Percentiles rank a stretch among this genome's conserved stretches.
These are phyloP conservation scores for Pteronura brasiliensis DNA, from an alignment of 2,113 vertebrate genomes.

Conservation along the genomic window DNA sequence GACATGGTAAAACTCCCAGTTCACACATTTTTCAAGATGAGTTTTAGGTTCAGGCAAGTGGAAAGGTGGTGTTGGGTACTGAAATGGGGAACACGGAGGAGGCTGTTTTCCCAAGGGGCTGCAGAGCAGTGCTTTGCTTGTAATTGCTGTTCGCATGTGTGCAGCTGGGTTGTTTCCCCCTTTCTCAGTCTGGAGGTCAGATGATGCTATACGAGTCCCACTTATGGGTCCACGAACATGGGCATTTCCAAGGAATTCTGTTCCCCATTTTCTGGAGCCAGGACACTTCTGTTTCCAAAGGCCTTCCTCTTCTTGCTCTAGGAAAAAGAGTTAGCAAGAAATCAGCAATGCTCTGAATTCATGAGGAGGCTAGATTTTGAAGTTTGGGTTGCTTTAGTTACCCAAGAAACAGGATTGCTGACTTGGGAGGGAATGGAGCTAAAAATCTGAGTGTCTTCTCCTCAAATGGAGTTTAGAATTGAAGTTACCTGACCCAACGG, in stretches of 20 bases:
- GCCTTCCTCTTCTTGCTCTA: neutral
- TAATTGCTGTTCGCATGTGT: neutral
- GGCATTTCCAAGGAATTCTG: neutral
- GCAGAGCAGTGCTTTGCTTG: neutral
- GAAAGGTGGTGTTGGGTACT: neutral
- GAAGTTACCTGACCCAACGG: neutral
- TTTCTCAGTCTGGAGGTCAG: neutral
- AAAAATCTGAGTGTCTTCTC: neutral
- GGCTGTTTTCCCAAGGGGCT: neutral
- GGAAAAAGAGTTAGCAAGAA: neutral
- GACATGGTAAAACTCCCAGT: neutral
- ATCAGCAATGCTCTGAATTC: neutral
- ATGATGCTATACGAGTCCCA: neutral
- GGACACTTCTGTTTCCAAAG: neutral
- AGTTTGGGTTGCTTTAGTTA: neutral
- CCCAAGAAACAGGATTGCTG: neutral
- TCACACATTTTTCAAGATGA: neutral
- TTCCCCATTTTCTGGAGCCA: neutral
- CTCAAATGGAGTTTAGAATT: neutral
- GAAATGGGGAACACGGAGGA: neutral
- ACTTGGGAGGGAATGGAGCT: neutral
- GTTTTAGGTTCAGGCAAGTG: neutral
- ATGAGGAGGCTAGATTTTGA: neutral
- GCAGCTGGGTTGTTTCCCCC: neutral
- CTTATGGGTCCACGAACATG: neutral